These are phyloP conservation scores for Onchidella celtica DNA, from an alignment of 2,888 invertebrate species.

Conservation along the genomic window DNA sequence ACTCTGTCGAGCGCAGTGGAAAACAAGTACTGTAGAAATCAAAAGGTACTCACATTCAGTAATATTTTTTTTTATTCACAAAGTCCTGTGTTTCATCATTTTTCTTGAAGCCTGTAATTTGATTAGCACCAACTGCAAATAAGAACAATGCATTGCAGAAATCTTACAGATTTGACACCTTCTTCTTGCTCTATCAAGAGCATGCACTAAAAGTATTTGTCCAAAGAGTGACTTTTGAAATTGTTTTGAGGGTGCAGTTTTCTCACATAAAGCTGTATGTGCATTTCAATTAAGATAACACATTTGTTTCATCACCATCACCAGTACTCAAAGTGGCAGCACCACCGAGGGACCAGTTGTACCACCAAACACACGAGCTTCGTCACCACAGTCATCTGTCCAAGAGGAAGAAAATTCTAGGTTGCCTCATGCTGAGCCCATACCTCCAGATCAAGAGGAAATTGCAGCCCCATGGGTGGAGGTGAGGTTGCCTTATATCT, in stretches of 20 bases:
- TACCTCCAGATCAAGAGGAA: conserved; percentile 68
- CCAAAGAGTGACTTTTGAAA: too few species aligned
- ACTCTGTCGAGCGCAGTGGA: conserved; percentile 80
- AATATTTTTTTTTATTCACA: background rate
- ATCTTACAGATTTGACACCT: too few species aligned
- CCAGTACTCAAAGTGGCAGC: conserved; percentile 49
- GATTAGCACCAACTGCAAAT: too few species aligned
- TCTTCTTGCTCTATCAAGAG: too few species aligned
- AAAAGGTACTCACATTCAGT: conserved; percentile 58
- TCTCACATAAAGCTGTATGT: too few species aligned
- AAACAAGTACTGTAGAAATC: conserved; percentile 63
- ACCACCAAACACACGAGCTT: conserved; percentile 69
- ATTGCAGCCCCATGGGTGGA: conserved; percentile 75
- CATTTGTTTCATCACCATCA: conserved; percentile 5
- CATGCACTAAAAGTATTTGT: too few species aligned
- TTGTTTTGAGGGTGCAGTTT: too few species aligned
- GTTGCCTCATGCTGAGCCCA: conserved; percentile 75
- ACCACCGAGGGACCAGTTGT: conserved; percentile 58
- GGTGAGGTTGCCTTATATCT: too few species aligned
- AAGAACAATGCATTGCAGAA: too few species aligned
- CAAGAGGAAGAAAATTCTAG: conserved; percentile 56
- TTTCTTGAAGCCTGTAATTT: background rate
- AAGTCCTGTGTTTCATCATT: background rate
- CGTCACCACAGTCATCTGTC: conserved; percentile 66
- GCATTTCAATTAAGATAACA: too few species aligned